A percentile compares a stretch with the other conserved stretches of the same genome.
Conservation (phyloP, 2,888 invertebrate species). For the Aporophyla lueneburgensis region DNA sequence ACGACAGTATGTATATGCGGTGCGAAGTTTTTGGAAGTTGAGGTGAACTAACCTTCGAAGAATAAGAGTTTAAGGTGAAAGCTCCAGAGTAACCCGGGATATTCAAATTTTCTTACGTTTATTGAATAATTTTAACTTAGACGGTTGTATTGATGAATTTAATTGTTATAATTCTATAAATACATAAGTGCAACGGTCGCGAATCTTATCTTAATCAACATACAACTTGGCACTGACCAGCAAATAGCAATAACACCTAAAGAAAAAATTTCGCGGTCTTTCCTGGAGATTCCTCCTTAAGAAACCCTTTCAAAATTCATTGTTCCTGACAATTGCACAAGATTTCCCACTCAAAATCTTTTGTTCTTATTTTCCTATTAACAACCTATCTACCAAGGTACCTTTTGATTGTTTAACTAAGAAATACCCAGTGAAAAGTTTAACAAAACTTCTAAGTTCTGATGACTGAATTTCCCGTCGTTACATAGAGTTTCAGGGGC, state of each 20-base stretch:
- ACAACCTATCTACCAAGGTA: not conserved
- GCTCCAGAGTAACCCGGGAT: too few relatives aligned
- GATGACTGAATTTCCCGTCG: not conserved
- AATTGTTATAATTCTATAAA: too few relatives aligned
- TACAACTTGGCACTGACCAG: too few relatives aligned
- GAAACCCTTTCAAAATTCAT: not conserved
- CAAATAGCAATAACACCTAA: too few relatives aligned
- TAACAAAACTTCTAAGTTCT: not conserved
- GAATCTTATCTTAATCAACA: too few relatives aligned
- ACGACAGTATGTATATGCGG: not conserved
- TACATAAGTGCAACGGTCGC: too few relatives aligned
- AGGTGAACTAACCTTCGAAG: not conserved
- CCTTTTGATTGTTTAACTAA: not conserved
- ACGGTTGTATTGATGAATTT: too few relatives aligned
- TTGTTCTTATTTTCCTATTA: not conserved
- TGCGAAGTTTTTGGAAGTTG: not conserved
- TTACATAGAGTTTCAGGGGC: not conserved
- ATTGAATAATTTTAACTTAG: too few relatives aligned
- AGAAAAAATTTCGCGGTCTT: too few relatives aligned
- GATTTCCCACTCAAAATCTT: not conserved
- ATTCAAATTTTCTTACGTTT: too few relatives aligned
- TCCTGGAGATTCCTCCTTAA: too few relatives aligned
- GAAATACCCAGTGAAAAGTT: constrained; percentile 4
- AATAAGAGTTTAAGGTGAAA: not conserved
- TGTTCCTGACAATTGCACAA: not conserved